Base-by-base conservation (phyloP, 2,888 invertebrate species). In the Andricus quercusramuli region DNA sequence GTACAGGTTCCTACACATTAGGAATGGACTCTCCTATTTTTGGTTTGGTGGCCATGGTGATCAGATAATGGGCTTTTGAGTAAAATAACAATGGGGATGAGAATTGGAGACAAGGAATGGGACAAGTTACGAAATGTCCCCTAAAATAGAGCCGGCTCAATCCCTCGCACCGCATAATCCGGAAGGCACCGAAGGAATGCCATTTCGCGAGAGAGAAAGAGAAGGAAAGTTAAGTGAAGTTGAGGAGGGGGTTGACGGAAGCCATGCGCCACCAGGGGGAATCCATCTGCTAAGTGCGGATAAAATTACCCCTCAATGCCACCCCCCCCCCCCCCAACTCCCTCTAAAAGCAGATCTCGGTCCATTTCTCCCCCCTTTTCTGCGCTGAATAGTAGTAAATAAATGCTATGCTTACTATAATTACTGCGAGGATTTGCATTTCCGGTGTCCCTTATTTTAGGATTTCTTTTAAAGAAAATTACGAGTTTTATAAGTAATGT, bases 221-320 rank as follows among this genome's bases (percentile, higher is more conserved):
- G 80, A 80, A 79, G 81, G 78, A 83, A 81, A 81, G 79, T 66
- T 59, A 29, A 37, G n/a, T 17, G 51, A 22, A 67, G 56, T 51
- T 51, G 25, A 59, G 37, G 56, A 68, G 79, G 83, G 67, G 77
- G 65, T 64, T 56, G 81, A 66, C 68, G 82, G 81, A 84, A 83
- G 83, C 84, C 83, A 85, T 85, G 84, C 84, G 84, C 84, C 79
- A 83, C 84, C 83, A 86, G 84, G 83, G 85, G 82, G 85, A 88
- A 88, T 87, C 87, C 86, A 88, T 88, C 87, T 87, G 87, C 85
- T 88, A 87, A 88, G 87, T 88, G 87, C 85, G 87, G 87, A 88
- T 88, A 87, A 88, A 89, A 89, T 88, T 88, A 87, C 86, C 86
- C 84, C 86, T 84, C 81, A 81, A 84, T 82, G 80, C 70, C 77